A percentile compares a stretch with the other conserved stretches of the same genome.
These are phyloP conservation scores for Phrynocephalus vlangalii DNA, from an alignment of 2,797 vertebrate species.

Conservation along the genomic window DNA sequence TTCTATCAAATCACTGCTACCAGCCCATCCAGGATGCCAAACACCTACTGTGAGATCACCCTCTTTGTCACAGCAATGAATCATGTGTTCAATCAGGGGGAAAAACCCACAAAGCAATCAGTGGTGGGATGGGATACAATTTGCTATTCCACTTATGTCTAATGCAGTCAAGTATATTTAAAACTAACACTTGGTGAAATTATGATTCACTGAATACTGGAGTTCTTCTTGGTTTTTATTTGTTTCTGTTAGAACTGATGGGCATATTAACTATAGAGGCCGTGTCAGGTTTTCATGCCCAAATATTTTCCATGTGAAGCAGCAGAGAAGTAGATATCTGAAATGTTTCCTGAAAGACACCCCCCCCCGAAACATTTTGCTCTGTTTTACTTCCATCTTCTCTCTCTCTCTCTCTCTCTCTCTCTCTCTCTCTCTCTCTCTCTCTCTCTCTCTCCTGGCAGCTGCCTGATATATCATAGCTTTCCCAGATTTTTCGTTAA, in stretches of 20 bases:
- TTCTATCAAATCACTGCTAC: constrained; percentile 48
- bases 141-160: constrained; percentile 35
- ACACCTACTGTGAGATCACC: constrained; percentile 44
- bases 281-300: neutral
- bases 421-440: too few relatives aligned
- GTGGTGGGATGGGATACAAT: neutral
- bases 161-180: constrained; percentile 17
- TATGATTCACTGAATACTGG: neutral
- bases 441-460: neutral
- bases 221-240: constrained; percentile 47
- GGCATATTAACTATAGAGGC: neutral
- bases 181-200: neutral
- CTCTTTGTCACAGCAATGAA: constrained; percentile 7
- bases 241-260: neutral
- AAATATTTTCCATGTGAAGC: neutral
- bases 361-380: neutral
- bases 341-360: neutral
- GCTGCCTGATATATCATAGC: neutral
- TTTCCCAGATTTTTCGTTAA: neutral
- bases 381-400: neutral
- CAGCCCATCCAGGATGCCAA: constrained; percentile 12
- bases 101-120: constrained; percentile 21
- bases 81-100: constrained; percentile 24
- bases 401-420: too few relatives aligned
- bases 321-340: neutral